These are phyloP conservation scores for Pogonus chalceus DNA, from an alignment of 1,140 invertebrate genomes.

Conservation along the genomic window DNA sequence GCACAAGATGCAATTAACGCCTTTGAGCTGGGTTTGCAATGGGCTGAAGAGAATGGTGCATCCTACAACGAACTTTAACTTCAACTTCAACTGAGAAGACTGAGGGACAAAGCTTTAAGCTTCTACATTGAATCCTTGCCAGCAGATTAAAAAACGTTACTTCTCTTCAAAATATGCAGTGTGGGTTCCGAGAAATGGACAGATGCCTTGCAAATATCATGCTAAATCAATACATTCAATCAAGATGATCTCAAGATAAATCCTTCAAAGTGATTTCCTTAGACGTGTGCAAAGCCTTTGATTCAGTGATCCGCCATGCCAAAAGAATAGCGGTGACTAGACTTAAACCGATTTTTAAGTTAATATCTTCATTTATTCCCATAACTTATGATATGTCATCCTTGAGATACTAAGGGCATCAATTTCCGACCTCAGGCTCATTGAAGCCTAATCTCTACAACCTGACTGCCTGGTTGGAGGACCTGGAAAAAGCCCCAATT, in stretches of 20 bases:
- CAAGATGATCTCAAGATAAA: no score
- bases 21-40: constrained; percentile 30
- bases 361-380: neutral
- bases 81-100: constrained; percentile 30
- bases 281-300: no score
- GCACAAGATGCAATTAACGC: constrained; percentile 25
- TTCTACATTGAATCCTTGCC: neutral
- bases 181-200: no score
- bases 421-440: neutral
- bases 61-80: constrained; percentile 31
- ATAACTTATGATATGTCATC: neutral
- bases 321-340: neutral
- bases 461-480: neutral
- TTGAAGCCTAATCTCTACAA: neutral
- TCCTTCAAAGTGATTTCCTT: no score
- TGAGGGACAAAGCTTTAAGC: constrained; percentile 27
- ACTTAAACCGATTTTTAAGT: neutral
- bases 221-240: no score
- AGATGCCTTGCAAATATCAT: no score
- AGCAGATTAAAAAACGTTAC: no score
- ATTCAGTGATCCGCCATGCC: no score
- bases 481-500: neutral
- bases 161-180: no score
- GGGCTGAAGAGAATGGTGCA: no score
- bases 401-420: neutral